Evolutionary conservation across 2,113 vertebrate species (phyloP).

Genomic region (Myotis yumanensis): DNA sequence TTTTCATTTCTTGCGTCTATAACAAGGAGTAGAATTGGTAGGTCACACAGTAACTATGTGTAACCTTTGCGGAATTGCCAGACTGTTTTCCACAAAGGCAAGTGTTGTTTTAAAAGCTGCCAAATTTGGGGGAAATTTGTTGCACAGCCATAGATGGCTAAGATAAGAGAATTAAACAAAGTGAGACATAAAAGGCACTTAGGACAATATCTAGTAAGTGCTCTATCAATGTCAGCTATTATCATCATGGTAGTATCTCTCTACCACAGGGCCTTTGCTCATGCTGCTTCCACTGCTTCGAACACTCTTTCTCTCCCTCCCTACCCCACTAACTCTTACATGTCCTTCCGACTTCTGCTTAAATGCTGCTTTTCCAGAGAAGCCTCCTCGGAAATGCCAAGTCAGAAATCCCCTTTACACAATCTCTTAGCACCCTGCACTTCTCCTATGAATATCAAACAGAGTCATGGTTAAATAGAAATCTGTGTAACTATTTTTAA

Average conservation of each 20-base stretch:
- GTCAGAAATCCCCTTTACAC: not conserved
- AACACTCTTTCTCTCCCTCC: not conserved
- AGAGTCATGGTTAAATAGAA: not conserved
- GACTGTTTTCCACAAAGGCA: not conserved
- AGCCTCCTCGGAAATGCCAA: not conserved
- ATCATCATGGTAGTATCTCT: not conserved
- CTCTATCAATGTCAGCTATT: not conserved
- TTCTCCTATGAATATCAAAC: not conserved
- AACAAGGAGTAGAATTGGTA: not conserved
- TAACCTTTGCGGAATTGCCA: not conserved
- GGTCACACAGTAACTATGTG: not conserved
- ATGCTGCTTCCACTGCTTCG: not conserved
- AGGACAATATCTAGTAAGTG: not conserved
- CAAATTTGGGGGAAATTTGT: not conserved
- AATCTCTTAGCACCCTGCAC: not conserved
- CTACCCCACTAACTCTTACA: not conserved
- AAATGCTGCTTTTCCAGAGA: not conserved
- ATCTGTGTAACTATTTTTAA: not conserved
- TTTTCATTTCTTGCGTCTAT: not conserved
- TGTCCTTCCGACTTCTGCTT: not conserved
- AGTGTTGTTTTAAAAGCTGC: not conserved
- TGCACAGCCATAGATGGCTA: not conserved
- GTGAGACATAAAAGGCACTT: not conserved
- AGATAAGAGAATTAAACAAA: not conserved
- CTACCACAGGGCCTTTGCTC: not conserved